phyloP scores from a whole-genome alignment of 2,113 vertebrate genomes.

The Prunella fulvescens region DNA sequence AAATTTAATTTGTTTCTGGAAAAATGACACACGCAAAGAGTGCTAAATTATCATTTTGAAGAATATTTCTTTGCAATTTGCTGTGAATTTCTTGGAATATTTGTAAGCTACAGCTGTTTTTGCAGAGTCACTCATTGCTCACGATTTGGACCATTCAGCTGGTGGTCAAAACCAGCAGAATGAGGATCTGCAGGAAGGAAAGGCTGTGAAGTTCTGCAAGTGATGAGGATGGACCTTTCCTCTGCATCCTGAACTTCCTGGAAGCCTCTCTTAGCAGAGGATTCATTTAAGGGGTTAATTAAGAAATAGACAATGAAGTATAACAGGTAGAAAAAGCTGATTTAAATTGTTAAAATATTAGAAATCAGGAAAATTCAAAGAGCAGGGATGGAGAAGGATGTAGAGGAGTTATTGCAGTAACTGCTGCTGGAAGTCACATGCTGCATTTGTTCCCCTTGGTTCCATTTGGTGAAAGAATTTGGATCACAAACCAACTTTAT shows the following conservation, averaged over 20 bases:
- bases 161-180: not conserved
- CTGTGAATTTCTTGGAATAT: not conserved
- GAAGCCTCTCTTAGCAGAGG: not conserved
- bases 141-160: not conserved
- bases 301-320: not conserved
- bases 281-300: not conserved
- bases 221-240: not conserved
- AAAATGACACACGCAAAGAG: not conserved
- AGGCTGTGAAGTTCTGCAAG: accelerated
- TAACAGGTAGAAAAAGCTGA: not conserved
- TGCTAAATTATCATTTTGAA: not conserved
- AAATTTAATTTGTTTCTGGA: not conserved
- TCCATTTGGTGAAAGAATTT: not conserved
- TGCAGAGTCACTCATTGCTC: not conserved
- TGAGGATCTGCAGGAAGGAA: not conserved
- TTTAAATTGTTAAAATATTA: not conserved
- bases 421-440: not conserved
- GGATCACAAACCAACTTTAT: not conserved
- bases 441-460: not conserved
- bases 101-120: not conserved
- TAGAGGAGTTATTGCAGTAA: accelerated
- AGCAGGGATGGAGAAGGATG: not conserved
- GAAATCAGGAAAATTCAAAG: not conserved
- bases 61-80: not conserved
- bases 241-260: not conserved